Evolutionary conservation across 2,888 invertebrate genomes (phyloP).

Genomic region (Ophioninae sp.): DNA sequence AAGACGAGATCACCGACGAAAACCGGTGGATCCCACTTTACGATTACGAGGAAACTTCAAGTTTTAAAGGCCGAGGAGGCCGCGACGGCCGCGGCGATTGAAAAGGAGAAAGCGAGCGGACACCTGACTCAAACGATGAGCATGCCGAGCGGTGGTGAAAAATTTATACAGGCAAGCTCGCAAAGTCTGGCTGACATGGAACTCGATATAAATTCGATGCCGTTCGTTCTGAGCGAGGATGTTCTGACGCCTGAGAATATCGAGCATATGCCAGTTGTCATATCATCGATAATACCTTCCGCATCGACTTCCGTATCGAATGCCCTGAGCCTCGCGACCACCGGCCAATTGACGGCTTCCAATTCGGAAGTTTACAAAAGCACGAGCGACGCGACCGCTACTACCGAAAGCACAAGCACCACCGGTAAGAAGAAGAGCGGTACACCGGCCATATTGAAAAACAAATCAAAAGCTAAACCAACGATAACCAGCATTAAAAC

Average conservation of each 20-base stretch:
- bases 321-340: conserved; percentile 67
- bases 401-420: conserved; percentile 12
- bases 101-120: conserved; percentile 35
- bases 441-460: conserved; percentile 77
- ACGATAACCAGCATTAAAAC: conserved; percentile 78
- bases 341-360: conserved; percentile 67
- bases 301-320: conserved; percentile 58
- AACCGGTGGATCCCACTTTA: conserved; percentile 62
- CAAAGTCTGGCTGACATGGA: conserved; percentile 77
- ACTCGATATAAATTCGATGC: conserved; percentile 90
- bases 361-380: conserved; percentile 63
- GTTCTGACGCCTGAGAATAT: conserved; percentile 86
- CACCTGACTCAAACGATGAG: conserved; percentile 60
- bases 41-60: conserved; percentile 72
- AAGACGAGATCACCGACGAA: conserved; percentile 68
- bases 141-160: conserved; percentile 66
- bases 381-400: conserved; percentile 51
- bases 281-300: conserved; percentile 77
- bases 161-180: conserved; percentile 75
- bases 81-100: conserved; percentile 62
- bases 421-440: conserved; percentile 76
- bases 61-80: conserved; percentile 73
- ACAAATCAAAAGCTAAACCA: conserved; percentile 76
- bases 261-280: conserved; percentile 86
- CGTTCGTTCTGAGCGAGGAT: conserved; percentile 88